Conservation (phyloP, 2,888 invertebrate species). For the Adineta ricciae region DNA sequence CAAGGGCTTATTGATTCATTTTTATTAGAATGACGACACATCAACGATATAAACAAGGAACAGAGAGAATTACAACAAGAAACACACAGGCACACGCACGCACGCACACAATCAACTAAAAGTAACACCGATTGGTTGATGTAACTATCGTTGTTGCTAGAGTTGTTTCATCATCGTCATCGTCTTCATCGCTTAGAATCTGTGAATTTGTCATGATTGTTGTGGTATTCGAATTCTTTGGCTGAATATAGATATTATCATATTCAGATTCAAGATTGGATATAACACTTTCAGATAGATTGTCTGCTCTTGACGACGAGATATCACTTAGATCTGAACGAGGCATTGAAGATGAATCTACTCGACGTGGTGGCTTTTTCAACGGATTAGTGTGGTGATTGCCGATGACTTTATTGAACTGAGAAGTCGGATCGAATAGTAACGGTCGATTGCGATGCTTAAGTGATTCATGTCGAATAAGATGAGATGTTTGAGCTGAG, state of each 20-base stretch:
- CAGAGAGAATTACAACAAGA: neutral
- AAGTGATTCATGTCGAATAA: neutral
- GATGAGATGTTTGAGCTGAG: neutral
- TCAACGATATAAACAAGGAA: neutral
- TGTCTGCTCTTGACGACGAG: neutral
- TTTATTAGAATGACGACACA: neutral
- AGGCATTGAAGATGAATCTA: conserved; percentile 14
- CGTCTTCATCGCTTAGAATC: neutral
- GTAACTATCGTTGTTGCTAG: neutral
- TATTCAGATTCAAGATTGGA: conserved; percentile 9
- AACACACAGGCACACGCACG: neutral
- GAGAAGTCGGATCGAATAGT: neutral
- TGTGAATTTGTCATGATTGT: neutral
- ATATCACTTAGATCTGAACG: conserved; percentile 5
- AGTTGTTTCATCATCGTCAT: neutral
- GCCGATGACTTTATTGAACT: neutral
- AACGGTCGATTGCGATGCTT: neutral
- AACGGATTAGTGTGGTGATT: neutral
- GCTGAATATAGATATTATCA: neutral
- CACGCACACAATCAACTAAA: neutral
- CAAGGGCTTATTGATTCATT: neutral
- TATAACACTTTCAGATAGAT: conserved; percentile 19
- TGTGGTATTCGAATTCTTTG: neutral
- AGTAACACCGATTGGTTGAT: neutral
- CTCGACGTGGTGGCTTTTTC: neutral